Percentiles rank a stretch among this genome's conserved stretches.
These are phyloP conservation scores for Scyliorhinus canicula DNA, from an alignment of 2,797 vertebrate species.

Conservation along the genomic window DNA sequence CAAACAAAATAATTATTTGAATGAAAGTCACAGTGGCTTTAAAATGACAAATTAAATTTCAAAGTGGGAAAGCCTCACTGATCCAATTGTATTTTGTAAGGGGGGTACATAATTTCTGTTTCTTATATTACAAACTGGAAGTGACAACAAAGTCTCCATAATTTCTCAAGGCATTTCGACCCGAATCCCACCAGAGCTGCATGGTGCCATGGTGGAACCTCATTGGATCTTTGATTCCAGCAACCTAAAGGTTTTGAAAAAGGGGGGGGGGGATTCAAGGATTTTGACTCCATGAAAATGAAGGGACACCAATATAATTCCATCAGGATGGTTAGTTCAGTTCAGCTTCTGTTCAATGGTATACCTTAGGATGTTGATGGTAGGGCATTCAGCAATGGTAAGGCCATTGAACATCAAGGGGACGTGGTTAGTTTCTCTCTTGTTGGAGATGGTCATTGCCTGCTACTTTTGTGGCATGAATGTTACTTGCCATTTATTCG, in stretches of 20 bases:
- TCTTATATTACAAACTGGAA: not conserved
- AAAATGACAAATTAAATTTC: not conserved
- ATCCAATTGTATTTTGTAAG: not conserved
- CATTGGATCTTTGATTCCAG: not conserved
- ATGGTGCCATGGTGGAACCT: not conserved
- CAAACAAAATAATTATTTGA: not conserved
- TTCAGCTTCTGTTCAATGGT: no score
- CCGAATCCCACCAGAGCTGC: not conserved
- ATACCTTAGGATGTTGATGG: no score
- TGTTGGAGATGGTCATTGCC: no score
- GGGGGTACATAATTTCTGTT: not conserved
- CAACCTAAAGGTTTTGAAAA: not conserved
- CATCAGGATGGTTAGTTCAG: no score
- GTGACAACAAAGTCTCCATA: not conserved
- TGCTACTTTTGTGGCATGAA: no score
- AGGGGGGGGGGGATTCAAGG: no score
- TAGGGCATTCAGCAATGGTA: no score
- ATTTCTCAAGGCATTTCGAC: not conserved
- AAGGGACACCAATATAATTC: no score
- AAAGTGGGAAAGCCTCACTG: not conserved
- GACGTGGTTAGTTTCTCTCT: no score
- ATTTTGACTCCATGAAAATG: no score
- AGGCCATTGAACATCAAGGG: no score
- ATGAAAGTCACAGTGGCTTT: not conserved
- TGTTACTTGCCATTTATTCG: no score